These are phyloP conservation scores for Tinea pellionella DNA, from an alignment of 2,888 invertebrate genomes.

Conservation along the genomic window DNA sequence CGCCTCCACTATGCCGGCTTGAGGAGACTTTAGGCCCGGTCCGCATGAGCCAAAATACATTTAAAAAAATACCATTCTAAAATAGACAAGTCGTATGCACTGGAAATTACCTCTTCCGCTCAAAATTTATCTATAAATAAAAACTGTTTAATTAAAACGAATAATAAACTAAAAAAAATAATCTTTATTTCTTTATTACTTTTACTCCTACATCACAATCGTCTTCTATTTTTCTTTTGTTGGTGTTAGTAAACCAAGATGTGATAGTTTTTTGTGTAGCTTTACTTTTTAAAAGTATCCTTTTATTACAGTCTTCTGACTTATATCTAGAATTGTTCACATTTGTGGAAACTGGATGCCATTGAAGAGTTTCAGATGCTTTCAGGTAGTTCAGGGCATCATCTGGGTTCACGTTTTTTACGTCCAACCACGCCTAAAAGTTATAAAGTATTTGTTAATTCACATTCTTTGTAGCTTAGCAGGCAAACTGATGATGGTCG, in stretches of 20 bases:
- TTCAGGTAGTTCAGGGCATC: conserved; percentile 67
- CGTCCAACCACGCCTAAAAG: conserved; percentile 76
- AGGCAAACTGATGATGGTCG: too few relatives aligned
- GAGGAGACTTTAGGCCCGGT: too few relatives aligned
- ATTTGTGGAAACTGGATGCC: conserved; percentile 76
- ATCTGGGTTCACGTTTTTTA: conserved; percentile 57
- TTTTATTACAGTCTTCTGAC: conserved; percentile 68
- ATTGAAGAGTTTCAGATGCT: conserved; percentile 64
- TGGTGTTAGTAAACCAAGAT: conserved; percentile 43
- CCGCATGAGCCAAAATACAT: too few relatives aligned
- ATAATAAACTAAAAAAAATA: not conserved
- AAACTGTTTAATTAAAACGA: too few relatives aligned
- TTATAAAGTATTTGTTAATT: too few relatives aligned
- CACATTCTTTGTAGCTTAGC: too few relatives aligned
- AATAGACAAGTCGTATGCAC: too few relatives aligned
- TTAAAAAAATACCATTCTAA: too few relatives aligned
- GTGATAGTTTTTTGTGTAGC: conserved; percentile 53
- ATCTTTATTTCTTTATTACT: conserved; percentile 23
- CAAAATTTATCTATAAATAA: too few relatives aligned
- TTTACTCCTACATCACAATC: conserved; percentile 26
- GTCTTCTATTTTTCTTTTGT: conserved; percentile 37
- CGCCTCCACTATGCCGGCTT: too few relatives aligned
- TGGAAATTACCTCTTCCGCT: too few relatives aligned
- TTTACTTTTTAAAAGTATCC: conserved; percentile 34
- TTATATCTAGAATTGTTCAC: conserved; percentile 82